A percentile compares a stretch with the other conserved stretches of the same genome.
Conservation (phyloP, 2,797 vertebrate genomes). For the Gymnoscopelus microlampas region DNA sequence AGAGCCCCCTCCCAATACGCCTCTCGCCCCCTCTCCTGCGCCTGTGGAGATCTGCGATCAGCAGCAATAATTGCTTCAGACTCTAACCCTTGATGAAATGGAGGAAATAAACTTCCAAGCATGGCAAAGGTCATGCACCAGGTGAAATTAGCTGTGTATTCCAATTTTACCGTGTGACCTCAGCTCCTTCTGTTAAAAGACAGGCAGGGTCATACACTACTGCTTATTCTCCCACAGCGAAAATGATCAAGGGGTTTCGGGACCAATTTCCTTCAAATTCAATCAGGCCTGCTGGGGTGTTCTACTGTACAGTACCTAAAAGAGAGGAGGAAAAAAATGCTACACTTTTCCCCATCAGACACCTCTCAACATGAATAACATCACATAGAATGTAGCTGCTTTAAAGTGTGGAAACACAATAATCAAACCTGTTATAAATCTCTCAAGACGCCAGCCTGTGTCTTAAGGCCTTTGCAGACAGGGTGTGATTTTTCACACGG, state of each 20-base stretch:
- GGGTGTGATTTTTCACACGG: too few relatives aligned
- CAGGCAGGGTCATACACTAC: constrained; percentile 38
- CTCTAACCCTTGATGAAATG: constrained; percentile 51
- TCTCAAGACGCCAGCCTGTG: neutral
- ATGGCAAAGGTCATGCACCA: constrained; percentile 45
- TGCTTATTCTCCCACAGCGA: constrained; percentile 31
- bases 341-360: constrained; percentile 13
- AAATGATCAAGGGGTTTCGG: constrained; percentile 50
- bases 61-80: constrained; percentile 48
- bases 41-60: constrained; percentile 19
- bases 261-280: constrained; percentile 62
- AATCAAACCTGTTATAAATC: constrained; percentile 28
- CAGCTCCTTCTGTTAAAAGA: constrained; percentile 38
- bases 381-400: constrained; percentile 14
- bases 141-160: constrained; percentile 61
- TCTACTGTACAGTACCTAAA: constrained; percentile 24
- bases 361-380: constrained; percentile 32
- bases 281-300: constrained; percentile 54
- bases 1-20: constrained; percentile 6
- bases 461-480: too few relatives aligned
- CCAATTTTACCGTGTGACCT: constrained; percentile 59
- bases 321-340: constrained; percentile 31
- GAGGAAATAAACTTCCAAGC: constrained; percentile 46
- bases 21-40: neutral
- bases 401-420: constrained; percentile 27